These are phyloP conservation scores for Amphiprion percula DNA, from an alignment of 2,113 vertebrate genomes.

Conservation along the genomic window DNA sequence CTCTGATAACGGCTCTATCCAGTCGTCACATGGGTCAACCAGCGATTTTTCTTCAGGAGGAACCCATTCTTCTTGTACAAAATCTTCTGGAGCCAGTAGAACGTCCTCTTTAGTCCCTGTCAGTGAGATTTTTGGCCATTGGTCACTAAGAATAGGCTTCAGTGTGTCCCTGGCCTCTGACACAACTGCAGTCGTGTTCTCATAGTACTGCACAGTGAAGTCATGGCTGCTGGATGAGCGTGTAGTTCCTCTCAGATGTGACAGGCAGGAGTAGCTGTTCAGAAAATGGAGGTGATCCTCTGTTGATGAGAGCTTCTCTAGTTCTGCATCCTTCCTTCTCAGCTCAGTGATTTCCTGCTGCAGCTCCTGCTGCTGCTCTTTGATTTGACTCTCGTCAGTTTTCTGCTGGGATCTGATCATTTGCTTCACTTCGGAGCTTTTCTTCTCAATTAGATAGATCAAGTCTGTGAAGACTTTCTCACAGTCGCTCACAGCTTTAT, in stretches of 20 bases:
- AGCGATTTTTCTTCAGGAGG: too few relatives aligned
- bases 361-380: constrained; percentile 3
- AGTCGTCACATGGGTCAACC: too few relatives aligned
- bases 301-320: constrained; percentile 15
- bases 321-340: constrained; percentile 4
- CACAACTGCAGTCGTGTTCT: not conserved
- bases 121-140: not conserved
- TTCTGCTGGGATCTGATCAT: too few relatives aligned
- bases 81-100: not conserved
- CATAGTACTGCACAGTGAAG: not conserved
- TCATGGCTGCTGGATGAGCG: not conserved
- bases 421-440: too few relatives aligned
- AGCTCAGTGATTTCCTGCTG: constrained; percentile 29
- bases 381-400: not conserved
- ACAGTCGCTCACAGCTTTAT: too few relatives aligned
- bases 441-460: too few relatives aligned
- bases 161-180: constrained; percentile 3
- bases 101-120: not conserved
- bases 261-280: not conserved
- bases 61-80: too few relatives aligned
- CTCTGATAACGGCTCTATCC: too few relatives aligned
- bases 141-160: constrained; percentile 18
- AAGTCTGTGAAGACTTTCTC: too few relatives aligned
- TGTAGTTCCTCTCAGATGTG: not conserved
- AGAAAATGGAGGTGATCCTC: constrained; percentile 38